Conservation (phyloP, 2,797 vertebrate species). For the Ctenopoma multispine region DNA sequence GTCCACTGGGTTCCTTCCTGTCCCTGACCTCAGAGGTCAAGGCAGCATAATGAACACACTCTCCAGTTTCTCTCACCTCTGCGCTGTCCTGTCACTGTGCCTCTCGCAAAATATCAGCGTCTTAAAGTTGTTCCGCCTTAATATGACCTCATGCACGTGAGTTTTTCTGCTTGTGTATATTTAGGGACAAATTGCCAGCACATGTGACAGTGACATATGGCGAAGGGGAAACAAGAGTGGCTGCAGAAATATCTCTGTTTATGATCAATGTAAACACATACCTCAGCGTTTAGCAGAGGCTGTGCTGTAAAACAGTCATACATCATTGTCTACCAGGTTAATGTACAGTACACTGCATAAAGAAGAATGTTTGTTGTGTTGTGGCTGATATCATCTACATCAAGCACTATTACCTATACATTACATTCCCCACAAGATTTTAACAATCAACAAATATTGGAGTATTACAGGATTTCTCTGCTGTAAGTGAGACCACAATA, state of each 20-base stretch:
- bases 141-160: conserved; percentile 38
- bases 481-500: conserved; percentile 18
- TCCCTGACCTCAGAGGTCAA: conserved; percentile 73
- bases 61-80: conserved; percentile 54
- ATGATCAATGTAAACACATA: conserved; percentile 56
- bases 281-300: conserved; percentile 43
- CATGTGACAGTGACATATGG: conserved; percentile 65
- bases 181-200: conserved; percentile 27
- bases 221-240: conserved; percentile 44
- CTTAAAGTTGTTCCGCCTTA: conserved; percentile 43
- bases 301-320: conserved; percentile 27
- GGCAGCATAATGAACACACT: conserved; percentile 63
- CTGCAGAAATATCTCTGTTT: conserved; percentile 67
- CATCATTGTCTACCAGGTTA: conserved; percentile 40
- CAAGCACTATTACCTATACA: conserved; percentile 24
- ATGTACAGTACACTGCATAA: conserved; percentile 28
- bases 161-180: conserved; percentile 44
- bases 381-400: conserved; percentile 27
- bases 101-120: conserved; percentile 41
- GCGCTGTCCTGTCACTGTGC: conserved; percentile 30
- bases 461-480: conserved; percentile 31
- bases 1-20: conserved; percentile 73
- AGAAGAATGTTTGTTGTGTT: conserved; percentile 42
- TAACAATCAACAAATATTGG: conserved; percentile 28
- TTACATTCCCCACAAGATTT: conserved; percentile 30